Percentiles rank a stretch among this genome's conserved stretches.
phyloP scores from a whole-genome alignment of 1,140 invertebrate species.

The Drosophila novamexicana region DNA sequence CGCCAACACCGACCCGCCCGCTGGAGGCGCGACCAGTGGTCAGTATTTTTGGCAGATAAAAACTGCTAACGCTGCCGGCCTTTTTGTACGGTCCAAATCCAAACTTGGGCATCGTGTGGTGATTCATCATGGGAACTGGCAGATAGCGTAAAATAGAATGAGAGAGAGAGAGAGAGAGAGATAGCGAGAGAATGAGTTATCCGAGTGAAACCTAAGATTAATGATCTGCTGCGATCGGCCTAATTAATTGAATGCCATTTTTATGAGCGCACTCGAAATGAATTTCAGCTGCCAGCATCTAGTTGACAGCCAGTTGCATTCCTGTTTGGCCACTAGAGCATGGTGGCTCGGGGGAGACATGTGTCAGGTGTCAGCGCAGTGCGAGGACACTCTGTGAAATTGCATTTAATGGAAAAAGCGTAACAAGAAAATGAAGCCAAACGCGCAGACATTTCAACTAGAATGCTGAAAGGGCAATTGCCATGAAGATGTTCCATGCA shows the following conservation, averaged over 20 bases:
- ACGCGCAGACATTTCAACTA: conserved; percentile 8
- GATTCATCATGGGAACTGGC: conserved; percentile 89
- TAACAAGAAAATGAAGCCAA: conserved; percentile 27
- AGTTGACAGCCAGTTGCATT: conserved; percentile 5
- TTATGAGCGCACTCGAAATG: conserved; percentile 32
- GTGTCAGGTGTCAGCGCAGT: conserved; percentile 19
- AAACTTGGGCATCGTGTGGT: conserved; percentile 90
- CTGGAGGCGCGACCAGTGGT: conserved; percentile 69
- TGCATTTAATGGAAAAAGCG: conserved; percentile 45
- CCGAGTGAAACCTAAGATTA: conserved; percentile 45
- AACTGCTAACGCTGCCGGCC: conserved; percentile 83
- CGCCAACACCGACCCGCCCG: conserved; percentile 24
- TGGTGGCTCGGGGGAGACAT: neutral
- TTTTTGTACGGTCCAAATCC: conserved; percentile 84
- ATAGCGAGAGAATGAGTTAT: neutral
- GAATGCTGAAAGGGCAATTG: conserved; percentile 21
- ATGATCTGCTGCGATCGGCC: conserved; percentile 48
- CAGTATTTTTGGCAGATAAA: conserved; percentile 84
- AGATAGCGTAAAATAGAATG: neutral
- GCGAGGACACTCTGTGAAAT: conserved; percentile 53
- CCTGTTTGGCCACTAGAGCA: conserved; percentile 16
- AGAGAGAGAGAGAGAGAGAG: conserved; percentile 5
- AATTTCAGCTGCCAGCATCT: conserved; percentile 27
- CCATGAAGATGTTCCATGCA: conserved; percentile 2
- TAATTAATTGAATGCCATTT: conserved; percentile 41